These are phyloP conservation scores for Eulacestoma nigropectus DNA, from an alignment of 2,113 vertebrate species.

Conservation along the genomic window DNA sequence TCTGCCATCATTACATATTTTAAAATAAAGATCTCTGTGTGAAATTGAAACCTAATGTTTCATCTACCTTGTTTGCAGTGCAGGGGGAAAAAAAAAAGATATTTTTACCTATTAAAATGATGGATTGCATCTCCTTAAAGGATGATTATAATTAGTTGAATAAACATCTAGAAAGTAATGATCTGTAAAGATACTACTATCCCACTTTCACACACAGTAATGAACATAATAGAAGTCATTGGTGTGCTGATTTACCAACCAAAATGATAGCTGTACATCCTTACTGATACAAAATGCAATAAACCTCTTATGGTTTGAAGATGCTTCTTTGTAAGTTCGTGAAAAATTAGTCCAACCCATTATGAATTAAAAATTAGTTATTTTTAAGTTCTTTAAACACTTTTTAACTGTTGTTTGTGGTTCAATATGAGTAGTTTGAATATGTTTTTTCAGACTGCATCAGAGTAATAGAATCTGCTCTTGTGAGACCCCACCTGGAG, in stretches of 20 bases:
- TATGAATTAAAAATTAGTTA: not conserved
- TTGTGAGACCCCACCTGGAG: too few species aligned
- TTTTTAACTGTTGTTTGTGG: not conserved
- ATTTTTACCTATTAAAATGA: not conserved
- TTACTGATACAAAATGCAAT: not conserved
- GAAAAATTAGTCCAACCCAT: not conserved
- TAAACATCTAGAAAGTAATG: slow-evolving; percentile 30
- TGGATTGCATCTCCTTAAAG: not conserved
- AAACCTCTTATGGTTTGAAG: not conserved
- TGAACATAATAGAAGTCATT: not conserved
- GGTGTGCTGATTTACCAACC: not conserved
- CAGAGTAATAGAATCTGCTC: not conserved
- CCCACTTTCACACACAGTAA: not conserved
- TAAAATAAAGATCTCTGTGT: not conserved
- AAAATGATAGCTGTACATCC: not conserved
- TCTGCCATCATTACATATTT: not conserved
- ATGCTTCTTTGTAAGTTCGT: not conserved
- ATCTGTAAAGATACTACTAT: not conserved
- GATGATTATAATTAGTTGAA: slow-evolving; percentile 34
- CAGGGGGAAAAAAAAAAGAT: not conserved
- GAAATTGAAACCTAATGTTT: not conserved
- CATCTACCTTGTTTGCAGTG: not conserved
- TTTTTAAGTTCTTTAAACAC: not conserved
- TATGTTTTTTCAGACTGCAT: not conserved
- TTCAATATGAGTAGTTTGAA: not conserved